These are phyloP conservation scores for Pseudolaguvia tuberculata DNA, from an alignment of 2,113 vertebrate genomes.

Conservation along the genomic window DNA sequence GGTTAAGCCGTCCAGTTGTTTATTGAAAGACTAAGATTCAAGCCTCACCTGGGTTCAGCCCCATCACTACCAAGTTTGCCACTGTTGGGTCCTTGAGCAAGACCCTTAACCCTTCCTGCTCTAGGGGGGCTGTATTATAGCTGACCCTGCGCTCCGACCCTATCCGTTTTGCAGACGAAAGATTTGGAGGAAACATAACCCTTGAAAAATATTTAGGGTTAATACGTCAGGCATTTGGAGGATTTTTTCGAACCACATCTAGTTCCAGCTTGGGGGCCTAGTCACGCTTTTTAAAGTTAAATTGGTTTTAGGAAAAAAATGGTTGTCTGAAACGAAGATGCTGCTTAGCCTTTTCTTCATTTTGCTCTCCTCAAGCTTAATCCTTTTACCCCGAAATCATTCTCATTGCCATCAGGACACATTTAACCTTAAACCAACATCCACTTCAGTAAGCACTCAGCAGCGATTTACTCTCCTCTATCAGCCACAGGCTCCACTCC, in stretches of 20 bases:
- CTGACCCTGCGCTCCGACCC: no score
- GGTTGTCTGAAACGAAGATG: not conserved
- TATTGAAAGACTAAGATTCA: no score
- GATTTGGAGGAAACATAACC: slow-evolving; percentile 21
- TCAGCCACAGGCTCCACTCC: slow-evolving; percentile 40
- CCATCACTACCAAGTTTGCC: no score
- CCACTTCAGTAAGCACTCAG: slow-evolving; percentile 39
- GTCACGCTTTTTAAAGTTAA: slow-evolving; percentile 27
- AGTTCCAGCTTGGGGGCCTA: slow-evolving; percentile 12
- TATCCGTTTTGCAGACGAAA: slow-evolving; percentile 41
- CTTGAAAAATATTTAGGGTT: slow-evolving; percentile 4
- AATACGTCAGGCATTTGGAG: slow-evolving; percentile 1
- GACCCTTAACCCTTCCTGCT: no score
- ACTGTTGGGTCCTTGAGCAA: no score
- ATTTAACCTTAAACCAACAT: slow-evolving; percentile 42
- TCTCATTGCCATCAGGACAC: slow-evolving; percentile 39
- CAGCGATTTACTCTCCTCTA: slow-evolving; percentile 28
- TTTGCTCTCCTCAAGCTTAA: not conserved
- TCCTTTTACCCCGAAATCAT: slow-evolving; percentile 16
- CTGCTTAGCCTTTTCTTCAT: not conserved
- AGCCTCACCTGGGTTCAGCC: no score
- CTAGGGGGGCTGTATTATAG: no score
- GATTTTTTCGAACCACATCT: not conserved
- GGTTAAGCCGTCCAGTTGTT: no score
- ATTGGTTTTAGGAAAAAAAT: slow-evolving; percentile 6